Percentiles rank a stretch among this genome's conserved stretches.
phyloP scores from a whole-genome alignment of 1,140 invertebrate species.

The Rhopalosiphum padi region DNA sequence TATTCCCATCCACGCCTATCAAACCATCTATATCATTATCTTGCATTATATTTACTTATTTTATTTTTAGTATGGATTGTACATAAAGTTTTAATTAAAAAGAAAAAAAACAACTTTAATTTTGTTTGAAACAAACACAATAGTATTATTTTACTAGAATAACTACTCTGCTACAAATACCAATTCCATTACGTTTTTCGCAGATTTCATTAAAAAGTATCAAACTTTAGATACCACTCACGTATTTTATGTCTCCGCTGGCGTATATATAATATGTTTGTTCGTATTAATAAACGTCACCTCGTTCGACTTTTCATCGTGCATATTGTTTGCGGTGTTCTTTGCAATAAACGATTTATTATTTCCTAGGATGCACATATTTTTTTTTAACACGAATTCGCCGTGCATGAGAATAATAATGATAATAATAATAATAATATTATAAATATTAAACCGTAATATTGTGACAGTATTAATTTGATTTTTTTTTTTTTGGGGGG shows the following conservation, averaged over 20 bases:
- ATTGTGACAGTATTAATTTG: not conserved
- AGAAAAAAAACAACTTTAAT: too few species aligned
- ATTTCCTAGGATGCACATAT: not conserved
- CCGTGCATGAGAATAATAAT: too few species aligned
- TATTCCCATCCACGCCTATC: too few species aligned
- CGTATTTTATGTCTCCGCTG: not conserved
- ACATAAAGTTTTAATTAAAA: too few species aligned
- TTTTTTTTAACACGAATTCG: not conserved
- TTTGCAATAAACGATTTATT: constrained; percentile 2
- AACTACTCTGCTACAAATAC: not conserved
- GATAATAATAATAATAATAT: not conserved
- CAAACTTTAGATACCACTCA: not conserved
- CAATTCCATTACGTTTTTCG: not conserved
- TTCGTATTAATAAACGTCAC: constrained; percentile 2
- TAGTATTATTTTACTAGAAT: not conserved
- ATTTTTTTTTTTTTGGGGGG: too few species aligned
- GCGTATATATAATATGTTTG: not conserved
- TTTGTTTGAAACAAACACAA: not conserved
- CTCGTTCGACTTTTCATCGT: not conserved
- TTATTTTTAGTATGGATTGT: too few species aligned
- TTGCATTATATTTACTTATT: too few species aligned
- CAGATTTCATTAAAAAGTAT: not conserved
- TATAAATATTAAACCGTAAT: too few species aligned
- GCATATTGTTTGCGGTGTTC: not conserved
- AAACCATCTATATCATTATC: too few species aligned